These are phyloP conservation scores for Propithecus deckenii DNA, from an alignment of 2,797 vertebrate species.

Conservation along the genomic window DNA sequence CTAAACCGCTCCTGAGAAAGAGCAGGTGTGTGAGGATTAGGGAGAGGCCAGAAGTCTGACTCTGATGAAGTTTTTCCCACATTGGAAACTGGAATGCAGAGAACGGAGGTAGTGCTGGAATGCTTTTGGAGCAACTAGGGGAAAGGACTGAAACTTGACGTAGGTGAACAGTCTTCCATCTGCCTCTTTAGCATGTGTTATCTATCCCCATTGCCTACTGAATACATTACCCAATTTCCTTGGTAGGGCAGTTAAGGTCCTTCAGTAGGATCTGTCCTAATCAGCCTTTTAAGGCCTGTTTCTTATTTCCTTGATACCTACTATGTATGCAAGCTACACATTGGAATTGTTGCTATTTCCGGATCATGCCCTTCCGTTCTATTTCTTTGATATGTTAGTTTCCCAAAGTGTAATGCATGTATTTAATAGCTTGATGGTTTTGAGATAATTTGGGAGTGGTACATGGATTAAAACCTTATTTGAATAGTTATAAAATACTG, in stretches of 20 bases:
- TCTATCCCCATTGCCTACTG: neutral
- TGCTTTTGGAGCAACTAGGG: neutral
- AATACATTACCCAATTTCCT: neutral
- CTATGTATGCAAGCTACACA: neutral
- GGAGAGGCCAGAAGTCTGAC: neutral
- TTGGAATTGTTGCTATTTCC: neutral
- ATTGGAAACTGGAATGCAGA: neutral
- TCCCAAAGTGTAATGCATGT: neutral
- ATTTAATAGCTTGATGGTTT: neutral
- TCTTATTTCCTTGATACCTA: constrained; percentile 14
- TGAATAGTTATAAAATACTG: neutral
- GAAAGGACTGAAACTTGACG: neutral
- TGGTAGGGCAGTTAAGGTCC: neutral
- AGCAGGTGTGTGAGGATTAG: neutral
- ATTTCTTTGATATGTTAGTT: neutral
- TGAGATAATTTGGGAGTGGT: neutral
- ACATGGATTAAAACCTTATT: neutral
- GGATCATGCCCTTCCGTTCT: neutral
- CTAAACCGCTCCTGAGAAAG: neutral
- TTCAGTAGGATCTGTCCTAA: neutral
- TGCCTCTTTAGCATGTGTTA: neutral
- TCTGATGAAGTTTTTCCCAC: neutral
- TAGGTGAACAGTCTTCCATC: neutral
- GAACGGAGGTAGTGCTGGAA: neutral
- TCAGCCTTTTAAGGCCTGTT: neutral